A percentile compares a stretch with the other conserved stretches of the same genome.
Conservation (phyloP, 53 echinoderm and acorn worm species). For the Antedon mediterranea region DNA sequence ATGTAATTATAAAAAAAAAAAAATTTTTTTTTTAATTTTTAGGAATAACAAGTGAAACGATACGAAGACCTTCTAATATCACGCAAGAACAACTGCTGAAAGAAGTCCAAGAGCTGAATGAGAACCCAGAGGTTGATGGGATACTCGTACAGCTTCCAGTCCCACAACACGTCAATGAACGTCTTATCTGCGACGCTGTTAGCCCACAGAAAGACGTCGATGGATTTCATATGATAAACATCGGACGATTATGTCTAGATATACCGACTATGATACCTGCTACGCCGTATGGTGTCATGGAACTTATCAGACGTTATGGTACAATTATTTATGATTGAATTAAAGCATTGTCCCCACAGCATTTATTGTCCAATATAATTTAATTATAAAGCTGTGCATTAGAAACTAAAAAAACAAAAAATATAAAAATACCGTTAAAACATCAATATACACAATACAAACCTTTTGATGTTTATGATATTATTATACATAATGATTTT, state of each 20-base stretch:
- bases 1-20: no score
- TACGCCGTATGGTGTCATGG: slow-evolving; percentile 75
- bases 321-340: background rate
- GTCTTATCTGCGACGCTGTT: slow-evolving; percentile 64
- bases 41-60: slow-evolving; percentile 74
- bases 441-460: no score
- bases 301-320: slow-evolving; percentile 64
- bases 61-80: slow-evolving; percentile 37
- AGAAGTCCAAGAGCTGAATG: slow-evolving; percentile 43
- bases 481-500: no score
- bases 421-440: no score
- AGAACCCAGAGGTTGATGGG: slow-evolving; percentile 53
- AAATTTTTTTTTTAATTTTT: background rate
- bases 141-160: slow-evolving; percentile 72
- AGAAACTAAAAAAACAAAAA: no score
- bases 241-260: slow-evolving; percentile 67
- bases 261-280: slow-evolving; percentile 63
- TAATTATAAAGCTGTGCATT: no score
- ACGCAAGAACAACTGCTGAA: slow-evolving; percentile 48
- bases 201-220: slow-evolving; percentile 67
- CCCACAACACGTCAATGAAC: slow-evolving; percentile 64
- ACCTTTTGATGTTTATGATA: no score
- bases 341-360: background rate
- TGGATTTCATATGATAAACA: slow-evolving; percentile 73
- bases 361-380: background rate